Base-by-base conservation (phyloP, 1,140 invertebrate species). In the Grapholita molesta region DNA sequence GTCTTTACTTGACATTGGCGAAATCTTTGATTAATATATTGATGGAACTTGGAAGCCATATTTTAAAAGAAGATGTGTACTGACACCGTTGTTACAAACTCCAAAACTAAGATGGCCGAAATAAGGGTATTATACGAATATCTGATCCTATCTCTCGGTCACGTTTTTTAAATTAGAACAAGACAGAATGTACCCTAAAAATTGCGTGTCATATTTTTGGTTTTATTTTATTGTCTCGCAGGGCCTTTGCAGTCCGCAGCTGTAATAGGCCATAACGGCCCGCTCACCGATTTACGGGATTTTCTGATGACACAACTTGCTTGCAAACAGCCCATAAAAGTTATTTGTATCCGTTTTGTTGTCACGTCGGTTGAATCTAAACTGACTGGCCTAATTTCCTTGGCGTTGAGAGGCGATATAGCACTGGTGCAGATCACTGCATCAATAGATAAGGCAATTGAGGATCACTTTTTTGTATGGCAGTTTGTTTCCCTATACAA, bases 271-370 rank as follows among this genome's bases (percentile, higher is more conserved):
- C 74, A 78, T 82, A 79, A 79, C 80, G 80, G 82, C 80, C 76
- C 74, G 72, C 67, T 67, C 69, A 70, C 68, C 79, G 82, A 85
- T 88, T 87, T 85, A 85, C 79, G 73, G 76, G 72, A 71, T 76
- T 81, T 79, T 82, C 73, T 81, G 84, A 88, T 81, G 83, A 84
- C 82, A 84, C 78, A 85, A 84, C 79, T 82, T 83, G 65, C 79
- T 79, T 80, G 75, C 77, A 80, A 85, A 86, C 82, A 73, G 78
- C 80, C 76, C 82, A 85, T 88, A 85, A 86, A 88, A 85, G 79
- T 83, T 85, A 88, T 88, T 88, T 83, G 85, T 87, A 82, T 69
- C 69, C 66, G 73, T 76, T 77, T 79, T 70, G 78, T 76, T 69
- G 28, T 61, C 55, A 61, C 55, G 55, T 61, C 15, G n/a, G 24